Percentiles rank a stretch among this genome's conserved stretches.
Conservation (phyloP, 92 coral and sea anemone genomes). For the Actinostola sp. region DNA sequence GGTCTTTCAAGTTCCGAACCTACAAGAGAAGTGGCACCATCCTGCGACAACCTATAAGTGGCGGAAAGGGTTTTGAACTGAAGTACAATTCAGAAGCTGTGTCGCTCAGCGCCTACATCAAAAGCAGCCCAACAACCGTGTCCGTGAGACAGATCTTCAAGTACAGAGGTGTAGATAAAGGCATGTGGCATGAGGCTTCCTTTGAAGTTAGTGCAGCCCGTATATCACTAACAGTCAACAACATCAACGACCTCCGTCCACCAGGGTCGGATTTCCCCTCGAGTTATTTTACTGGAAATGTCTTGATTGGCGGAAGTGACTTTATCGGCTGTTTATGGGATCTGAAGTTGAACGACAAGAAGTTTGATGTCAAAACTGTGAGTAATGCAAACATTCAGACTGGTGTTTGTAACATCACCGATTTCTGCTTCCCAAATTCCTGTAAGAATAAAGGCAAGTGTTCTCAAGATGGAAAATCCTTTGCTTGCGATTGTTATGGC, state of each 20-base stretch:
- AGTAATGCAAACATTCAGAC: conserved; percentile 10
- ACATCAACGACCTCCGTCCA: conserved; percentile 23
- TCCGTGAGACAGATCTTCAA: conserved; percentile 28
- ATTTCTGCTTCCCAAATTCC: conserved; percentile 70
- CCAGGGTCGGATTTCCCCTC: conserved; percentile 20
- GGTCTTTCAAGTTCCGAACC: conserved; percentile 61
- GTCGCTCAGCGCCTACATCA: conserved; percentile 21
- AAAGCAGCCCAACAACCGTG: conserved; percentile 33
- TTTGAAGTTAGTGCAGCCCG: conserved; percentile 35
- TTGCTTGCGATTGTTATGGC: conserved; percentile 54
- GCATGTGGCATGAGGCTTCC: conserved; percentile 66
- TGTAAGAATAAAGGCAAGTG: conserved; percentile 70
- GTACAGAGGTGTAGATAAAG: conserved; percentile 46
- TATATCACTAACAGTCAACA: conserved; percentile 17
- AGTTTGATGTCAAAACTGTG: conserved; percentile 6
- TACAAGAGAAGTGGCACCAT: conserved; percentile 47
- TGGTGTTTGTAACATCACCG: conserved; percentile 71
- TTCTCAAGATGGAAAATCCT: conserved; percentile 54
- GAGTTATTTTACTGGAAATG: conserved; percentile 39
- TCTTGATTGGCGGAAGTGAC: conserved; percentile 41
- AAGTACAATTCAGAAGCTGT: conserved; percentile 14
- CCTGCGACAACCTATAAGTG: conserved; percentile 19
- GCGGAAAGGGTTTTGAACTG: conserved; percentile 33
- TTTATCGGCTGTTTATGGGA: conserved; percentile 74
- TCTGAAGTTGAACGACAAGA: conserved; percentile 34